Percentiles rank a stretch among this genome's conserved stretches.
phyloP scores from a whole-genome alignment of 2,113 vertebrate genomes.

The Pterocles gutturalis region DNA sequence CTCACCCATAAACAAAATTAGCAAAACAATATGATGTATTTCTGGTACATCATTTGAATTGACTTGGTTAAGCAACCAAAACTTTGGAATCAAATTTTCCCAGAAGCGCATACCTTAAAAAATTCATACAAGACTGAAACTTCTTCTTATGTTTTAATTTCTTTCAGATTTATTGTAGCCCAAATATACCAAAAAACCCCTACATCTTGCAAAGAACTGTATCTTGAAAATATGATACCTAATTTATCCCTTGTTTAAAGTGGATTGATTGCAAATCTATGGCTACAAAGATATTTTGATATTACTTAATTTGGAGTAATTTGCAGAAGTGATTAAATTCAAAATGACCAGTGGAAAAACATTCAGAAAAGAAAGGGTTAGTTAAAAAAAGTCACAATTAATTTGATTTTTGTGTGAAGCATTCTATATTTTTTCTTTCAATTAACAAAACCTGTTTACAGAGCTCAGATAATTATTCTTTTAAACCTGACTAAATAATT shows the following conservation, averaged over 20 bases:
- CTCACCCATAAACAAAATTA: not conserved
- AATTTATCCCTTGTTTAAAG: not conserved
- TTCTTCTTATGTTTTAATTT: not conserved
- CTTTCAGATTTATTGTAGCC: not conserved
- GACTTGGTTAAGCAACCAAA: not conserved
- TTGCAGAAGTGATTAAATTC: not conserved
- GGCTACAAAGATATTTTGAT: not conserved
- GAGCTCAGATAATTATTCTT: constrained; percentile 12
- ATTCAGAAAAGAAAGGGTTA: not conserved
- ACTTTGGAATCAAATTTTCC: not conserved
- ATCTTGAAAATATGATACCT: not conserved
- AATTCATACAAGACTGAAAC: not conserved
- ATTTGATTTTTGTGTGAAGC: not conserved
- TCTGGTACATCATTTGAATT: not conserved
- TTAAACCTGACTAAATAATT: constrained; percentile 32
- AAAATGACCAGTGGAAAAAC: not conserved
- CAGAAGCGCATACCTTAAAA: not conserved
- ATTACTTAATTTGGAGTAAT: not conserved
- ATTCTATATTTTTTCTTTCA: not conserved
- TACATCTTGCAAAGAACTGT: not conserved
- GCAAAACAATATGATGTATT: not conserved
- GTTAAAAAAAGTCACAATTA: not conserved
- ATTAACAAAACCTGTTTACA: not conserved
- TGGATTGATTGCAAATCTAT: not conserved
- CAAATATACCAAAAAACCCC: rapidly evolving